Base-by-base conservation (phyloP, 2,797 vertebrate genomes). In the Amazonetta brasiliensis region DNA sequence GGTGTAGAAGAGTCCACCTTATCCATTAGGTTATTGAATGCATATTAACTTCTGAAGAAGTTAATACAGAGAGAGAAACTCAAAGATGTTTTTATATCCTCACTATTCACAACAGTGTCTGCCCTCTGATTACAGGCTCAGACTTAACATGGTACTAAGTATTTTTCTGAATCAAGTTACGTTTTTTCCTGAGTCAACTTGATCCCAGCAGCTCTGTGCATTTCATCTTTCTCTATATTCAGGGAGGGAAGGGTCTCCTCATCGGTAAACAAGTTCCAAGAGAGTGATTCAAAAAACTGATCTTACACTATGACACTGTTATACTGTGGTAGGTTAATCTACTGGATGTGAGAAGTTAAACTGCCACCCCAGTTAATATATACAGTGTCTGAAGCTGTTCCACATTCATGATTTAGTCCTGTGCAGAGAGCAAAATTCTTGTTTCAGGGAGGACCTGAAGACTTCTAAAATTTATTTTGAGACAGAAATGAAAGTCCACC, bases 41-140 rank as follows among this genome's bases (percentile, higher is more conserved):
- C 23, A 48, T 48, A 48, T 25, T 48, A 48, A 75, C 23, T 5
- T 72, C 30, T 81, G 56, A 56, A 77, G 21, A 55, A 67, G 8
- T 3, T 3, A 52, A 37, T 4, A 16, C 3, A 20, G 44, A 52
- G 20, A 59, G 23, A 76, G 37, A 80, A 87, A 25, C 26, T 56
- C 46, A 13, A 55, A 21, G 16, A 30, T 68, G 17, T n/a, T 91
- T 43, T 82, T 15, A 39, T 44, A 67, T 48, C 17, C 26, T 89
- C 22, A 6, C 4, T 74, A 3, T 23, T 80, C 2, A 0, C 14
- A 28, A 19, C 18, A 83, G 1, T 7, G 4, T 0, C 0, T 6
- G 9, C 44, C 23, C 46, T 63, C 9, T 22, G 30, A 17, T 11
- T n/a, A 9, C 6, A 31, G 26, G 5, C 10, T 43, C 43, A 75